Base-by-base conservation (phyloP, 1,140 invertebrate genomes). In the Acromyrmex charruanus region DNA sequence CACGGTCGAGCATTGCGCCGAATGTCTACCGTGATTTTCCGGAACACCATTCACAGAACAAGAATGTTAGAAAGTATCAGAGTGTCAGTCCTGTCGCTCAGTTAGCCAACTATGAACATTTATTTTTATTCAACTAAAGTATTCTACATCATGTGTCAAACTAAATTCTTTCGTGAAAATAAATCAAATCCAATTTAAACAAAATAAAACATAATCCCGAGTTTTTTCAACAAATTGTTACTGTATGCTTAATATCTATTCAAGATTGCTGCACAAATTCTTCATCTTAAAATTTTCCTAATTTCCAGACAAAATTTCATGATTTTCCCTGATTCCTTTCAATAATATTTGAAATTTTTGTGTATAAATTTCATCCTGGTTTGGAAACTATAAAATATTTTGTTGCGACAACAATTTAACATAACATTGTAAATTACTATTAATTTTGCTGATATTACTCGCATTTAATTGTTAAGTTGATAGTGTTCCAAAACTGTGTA, bases 11-110 rank as follows among this genome's bases (percentile, higher is more conserved):
- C 39, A 49, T 63, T 58, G n/a, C 63, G 39, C 69, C 39, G 25
- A 49, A 35, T 77, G 51, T 81, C 69, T 72, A 49, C 79, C 35
- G 51, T 44, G 68, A 82, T 82, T 82, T 72, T 72, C 53, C 35
- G 35, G 12, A 16, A 53, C 53, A 59, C 35, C 16, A 58, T 65
- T 72, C 12, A 35, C 35, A 0, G 21, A 81, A 39, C 21, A 63
- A 49, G 25, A 49, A n/a, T 28, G 51, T 75, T 68, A 49, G 31
- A 80, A 35, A 35, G 9, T 53, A 61, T 84, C 69, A 14, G 39
- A 44, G 18, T 59, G 21, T 75, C 55, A 44, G 55, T 75, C 14
- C n/a, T 5, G 3, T 58, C n/a, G 35, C 10, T 25, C 74, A 39
- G 55, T 77, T 77, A 77, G 21, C 21, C 55, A 77, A 44, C n/a